These are phyloP conservation scores for Hiodon alosoides DNA, from an alignment of 2,113 vertebrate genomes.

Conservation along the genomic window DNA sequence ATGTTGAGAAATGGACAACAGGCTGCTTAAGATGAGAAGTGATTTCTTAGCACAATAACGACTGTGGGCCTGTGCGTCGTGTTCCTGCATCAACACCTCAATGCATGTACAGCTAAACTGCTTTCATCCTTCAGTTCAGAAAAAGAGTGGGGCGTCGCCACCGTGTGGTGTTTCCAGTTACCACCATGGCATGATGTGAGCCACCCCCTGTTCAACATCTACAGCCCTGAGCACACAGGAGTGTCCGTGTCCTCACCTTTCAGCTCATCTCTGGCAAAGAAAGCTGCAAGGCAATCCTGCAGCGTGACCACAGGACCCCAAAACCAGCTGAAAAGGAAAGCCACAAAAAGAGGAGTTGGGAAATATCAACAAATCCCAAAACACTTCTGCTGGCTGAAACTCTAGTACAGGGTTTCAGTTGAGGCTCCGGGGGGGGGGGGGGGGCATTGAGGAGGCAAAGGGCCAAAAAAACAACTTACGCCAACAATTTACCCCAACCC, in stretches of 20 bases:
- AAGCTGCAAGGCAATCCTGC: conserved; percentile 96
- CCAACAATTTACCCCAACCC: too few relatives aligned
- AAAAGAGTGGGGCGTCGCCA: too few relatives aligned
- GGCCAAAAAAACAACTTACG: too few relatives aligned
- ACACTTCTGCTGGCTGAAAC: conserved; percentile 28
- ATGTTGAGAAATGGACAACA: too few relatives aligned
- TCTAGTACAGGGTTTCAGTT: background rate
- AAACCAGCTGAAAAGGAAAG: conserved; percentile 85
- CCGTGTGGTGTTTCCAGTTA: too few relatives aligned
- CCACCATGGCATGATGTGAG: too few relatives aligned
- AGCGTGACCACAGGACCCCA: conserved; percentile 97
- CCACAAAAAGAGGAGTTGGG: conserved; percentile 71
- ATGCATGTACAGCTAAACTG: too few relatives aligned
- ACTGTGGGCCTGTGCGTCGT: too few relatives aligned
- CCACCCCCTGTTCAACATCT: background rate
- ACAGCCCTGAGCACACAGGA: background rate
- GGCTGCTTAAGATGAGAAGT: too few relatives aligned
- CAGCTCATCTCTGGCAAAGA: conserved; percentile 95
- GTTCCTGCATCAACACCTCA: too few relatives aligned
- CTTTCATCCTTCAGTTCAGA: too few relatives aligned
- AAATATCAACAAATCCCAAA: conserved; percentile 55
- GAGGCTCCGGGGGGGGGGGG: background rate
- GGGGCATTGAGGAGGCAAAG: background rate
- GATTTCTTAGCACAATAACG: too few relatives aligned
- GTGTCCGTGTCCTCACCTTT: conserved; percentile 73